Percentiles rank a stretch among this genome's conserved stretches.
Evolutionary conservation across 2,888 invertebrate genomes (phyloP).

Genomic region (Carcina quercana): DNA sequence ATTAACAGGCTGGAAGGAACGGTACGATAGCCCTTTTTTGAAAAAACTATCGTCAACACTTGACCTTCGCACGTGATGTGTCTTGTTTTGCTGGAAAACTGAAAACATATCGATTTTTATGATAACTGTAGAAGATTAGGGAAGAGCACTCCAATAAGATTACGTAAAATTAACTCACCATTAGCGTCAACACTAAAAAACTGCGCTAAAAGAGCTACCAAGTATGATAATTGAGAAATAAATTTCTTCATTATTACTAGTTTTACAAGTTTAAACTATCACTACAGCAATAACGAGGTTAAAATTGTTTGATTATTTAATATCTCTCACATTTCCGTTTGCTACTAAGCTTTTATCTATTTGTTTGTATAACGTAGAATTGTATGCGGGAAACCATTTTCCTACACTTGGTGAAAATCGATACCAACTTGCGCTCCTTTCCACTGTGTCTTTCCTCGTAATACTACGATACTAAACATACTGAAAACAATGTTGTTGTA

Average conservation of each 20-base stretch:
- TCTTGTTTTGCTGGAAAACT: slow-evolving; percentile 49
- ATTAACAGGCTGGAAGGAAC: slow-evolving; percentile 55
- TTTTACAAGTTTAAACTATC: too few relatives aligned
- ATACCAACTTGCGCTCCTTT: slow-evolving; percentile 20
- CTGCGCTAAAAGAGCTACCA: slow-evolving; percentile 24
- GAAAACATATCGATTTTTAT: slow-evolving; percentile 2
- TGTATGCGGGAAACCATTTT: neutral
- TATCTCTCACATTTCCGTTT: too few relatives aligned
- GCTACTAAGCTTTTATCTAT: too few relatives aligned
- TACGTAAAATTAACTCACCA: slow-evolving; percentile 21
- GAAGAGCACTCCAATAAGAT: neutral
- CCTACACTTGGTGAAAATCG: slow-evolving; percentile 18
- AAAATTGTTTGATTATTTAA: too few relatives aligned
- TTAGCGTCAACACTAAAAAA: slow-evolving; percentile 25
- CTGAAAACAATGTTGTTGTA: too few relatives aligned
- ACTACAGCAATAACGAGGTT: too few relatives aligned
- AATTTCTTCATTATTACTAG: too few relatives aligned
- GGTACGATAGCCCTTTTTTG: slow-evolving; percentile 46
- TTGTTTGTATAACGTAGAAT: too few relatives aligned
- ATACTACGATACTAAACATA: too few relatives aligned
- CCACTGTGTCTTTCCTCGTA: too few relatives aligned
- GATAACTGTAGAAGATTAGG: neutral
- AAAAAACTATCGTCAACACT: slow-evolving; percentile 41
- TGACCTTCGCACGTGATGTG: slow-evolving; percentile 43
- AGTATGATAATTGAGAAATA: slow-evolving; percentile 24